Base-by-base conservation (phyloP, 1,140 invertebrate genomes). In the Xylocopa sonorina region DNA sequence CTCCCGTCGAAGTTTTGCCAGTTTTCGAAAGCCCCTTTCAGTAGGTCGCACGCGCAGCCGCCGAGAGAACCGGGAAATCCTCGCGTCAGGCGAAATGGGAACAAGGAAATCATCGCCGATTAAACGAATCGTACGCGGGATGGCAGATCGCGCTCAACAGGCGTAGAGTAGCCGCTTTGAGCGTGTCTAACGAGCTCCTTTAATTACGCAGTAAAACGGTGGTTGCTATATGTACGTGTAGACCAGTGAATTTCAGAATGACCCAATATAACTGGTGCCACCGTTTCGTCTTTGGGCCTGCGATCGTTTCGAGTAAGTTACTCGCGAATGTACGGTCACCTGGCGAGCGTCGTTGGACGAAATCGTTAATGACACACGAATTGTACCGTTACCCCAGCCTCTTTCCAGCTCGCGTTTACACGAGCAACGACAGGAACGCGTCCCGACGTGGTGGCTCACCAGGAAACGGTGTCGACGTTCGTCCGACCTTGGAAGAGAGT, bases 111-210 rank as follows among this genome's bases (percentile, higher is more conserved):
- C 21, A 60, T n/a, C n/a, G 1, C 5, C 32, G 58, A 10, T 18
- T 41, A 14, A 48, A 58, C 2, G 21, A 46, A 68, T 57, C 14
- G 6, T 4, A 27, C 18, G n/a, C n/a, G 34, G 10, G 46, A 55
- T 55, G 29, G 32, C 6, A 66, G 66, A 64, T 79, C 55, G 24
- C 18, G 62, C 7, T 24, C 34, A 79, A 24, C 27, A 12, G n/a
- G 51, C n/a, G 41, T 41, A 29, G n/a, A 50, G 38, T n/a, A 48
- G 43, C 27, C 38, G 34, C 21, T 34, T 60, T 75, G 41, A 75
- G 4, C 78, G 78, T 79, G 58, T 75, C 78, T 78, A 78, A 78
- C 76, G 29, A 78, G 57, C 76, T 32, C 1, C 29, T 72, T 72
- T 78, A 78, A 78, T 78, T 72, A 53, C 57, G n/a, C 16, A 43